These are phyloP conservation scores for Menidia beryllina DNA, from an alignment of 2,113 vertebrate species.

Conservation along the genomic window DNA sequence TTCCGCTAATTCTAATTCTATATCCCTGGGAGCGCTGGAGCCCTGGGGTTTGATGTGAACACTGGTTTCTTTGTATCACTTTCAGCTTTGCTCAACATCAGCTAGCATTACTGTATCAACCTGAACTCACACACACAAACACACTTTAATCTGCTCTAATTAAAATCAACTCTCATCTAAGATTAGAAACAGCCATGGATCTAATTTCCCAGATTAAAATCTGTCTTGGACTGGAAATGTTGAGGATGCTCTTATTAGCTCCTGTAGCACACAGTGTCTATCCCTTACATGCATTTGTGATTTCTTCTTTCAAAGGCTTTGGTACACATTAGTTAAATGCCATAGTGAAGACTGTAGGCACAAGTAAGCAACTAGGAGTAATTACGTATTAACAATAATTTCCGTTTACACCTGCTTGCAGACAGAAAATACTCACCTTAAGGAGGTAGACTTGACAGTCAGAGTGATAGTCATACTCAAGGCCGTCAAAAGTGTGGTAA, in stretches of 20 bases:
- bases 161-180: constrained; percentile 58
- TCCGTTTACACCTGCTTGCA: constrained; percentile 19
- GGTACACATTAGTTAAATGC: constrained; percentile 1
- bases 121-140: constrained; percentile 35
- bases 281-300: constrained; percentile 29
- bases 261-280: neutral
- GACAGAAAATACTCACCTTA: constrained; percentile 64
- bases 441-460: constrained; percentile 94
- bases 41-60: constrained; percentile 74
- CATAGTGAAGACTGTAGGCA: constrained; percentile 12
- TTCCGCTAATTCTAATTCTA: constrained; percentile 81
- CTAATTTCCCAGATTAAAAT: constrained; percentile 58
- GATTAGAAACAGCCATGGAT: constrained; percentile 53
- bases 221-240: constrained; percentile 28
- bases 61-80: constrained; percentile 73
- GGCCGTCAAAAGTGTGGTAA: constrained; percentile 95
- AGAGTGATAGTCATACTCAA: constrained; percentile 95
- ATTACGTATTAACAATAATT: constrained; percentile 6
- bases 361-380: constrained; percentile 1
- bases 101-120: constrained; percentile 61
- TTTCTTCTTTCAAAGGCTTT: constrained; percentile 28
- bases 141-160: constrained; percentile 66
- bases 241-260: constrained; percentile 29
- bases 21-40: constrained; percentile 80
- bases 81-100: constrained; percentile 62